A percentile compares a stretch with the other conserved stretches of the same genome.
These are phyloP conservation scores for Polietes domitor DNA, from an alignment of 2,888 invertebrate species.

Conservation along the genomic window DNA sequence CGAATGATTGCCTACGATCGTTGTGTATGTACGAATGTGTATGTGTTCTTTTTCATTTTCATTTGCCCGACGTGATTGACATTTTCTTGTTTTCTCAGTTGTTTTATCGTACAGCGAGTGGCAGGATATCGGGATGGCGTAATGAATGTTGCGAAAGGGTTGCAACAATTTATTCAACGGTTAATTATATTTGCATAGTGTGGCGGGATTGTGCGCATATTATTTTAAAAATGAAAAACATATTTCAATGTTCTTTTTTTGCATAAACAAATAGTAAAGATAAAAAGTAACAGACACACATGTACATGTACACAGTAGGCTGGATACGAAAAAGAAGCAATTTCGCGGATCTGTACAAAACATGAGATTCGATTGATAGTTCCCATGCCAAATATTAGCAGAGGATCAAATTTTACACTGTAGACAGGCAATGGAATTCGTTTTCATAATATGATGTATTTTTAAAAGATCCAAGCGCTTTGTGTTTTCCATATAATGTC, in stretches of 20 bases:
- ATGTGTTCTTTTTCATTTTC: not conserved
- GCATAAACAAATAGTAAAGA: slow-evolving; percentile 56
- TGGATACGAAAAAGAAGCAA: no score
- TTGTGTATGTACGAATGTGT: no score
- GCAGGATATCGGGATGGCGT: not conserved
- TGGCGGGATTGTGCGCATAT: slow-evolving; percentile 7
- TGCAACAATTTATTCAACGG: slow-evolving; percentile 27
- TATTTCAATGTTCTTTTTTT: slow-evolving; percentile 48
- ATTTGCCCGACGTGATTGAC: slow-evolving; percentile 52
- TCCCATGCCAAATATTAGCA: no score
- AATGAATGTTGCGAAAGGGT: slow-evolving; percentile 48
- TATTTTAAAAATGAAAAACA: slow-evolving; percentile 48
- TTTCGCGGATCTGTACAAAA: no score
- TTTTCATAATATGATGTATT: no score
- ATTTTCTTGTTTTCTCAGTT: slow-evolving; percentile 66
- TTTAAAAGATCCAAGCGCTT: no score
- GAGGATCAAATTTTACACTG: no score
- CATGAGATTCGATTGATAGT: no score
- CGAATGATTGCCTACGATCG: slow-evolving; percentile 34
- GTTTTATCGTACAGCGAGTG: slow-evolving; percentile 49
- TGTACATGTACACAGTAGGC: not conserved
- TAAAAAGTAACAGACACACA: not conserved
- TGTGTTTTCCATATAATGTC: no score
- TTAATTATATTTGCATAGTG: slow-evolving; percentile 63
- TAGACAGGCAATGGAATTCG: no score